phyloP scores from a whole-genome alignment of 2,888 invertebrate genomes.

The Mimachlamys varia region DNA sequence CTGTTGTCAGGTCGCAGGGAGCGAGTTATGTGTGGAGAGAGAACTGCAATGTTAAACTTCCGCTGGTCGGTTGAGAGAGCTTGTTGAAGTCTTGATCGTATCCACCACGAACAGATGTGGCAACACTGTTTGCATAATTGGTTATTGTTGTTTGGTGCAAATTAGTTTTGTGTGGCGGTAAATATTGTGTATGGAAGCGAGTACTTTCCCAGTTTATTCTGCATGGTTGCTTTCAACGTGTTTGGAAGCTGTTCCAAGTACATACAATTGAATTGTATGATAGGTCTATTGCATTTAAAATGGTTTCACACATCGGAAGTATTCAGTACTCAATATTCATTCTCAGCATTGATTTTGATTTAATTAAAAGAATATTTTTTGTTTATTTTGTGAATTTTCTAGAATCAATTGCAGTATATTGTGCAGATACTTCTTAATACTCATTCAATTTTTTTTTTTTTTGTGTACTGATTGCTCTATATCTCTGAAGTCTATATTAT shows the following conservation, averaged over 20 bases:
- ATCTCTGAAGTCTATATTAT: too few species aligned
- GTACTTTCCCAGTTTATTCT: neutral
- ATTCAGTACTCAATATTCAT: neutral
- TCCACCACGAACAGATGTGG: neutral
- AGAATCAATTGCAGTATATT: neutral
- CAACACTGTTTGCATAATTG: neutral
- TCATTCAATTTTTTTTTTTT: neutral
- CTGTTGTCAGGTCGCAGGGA: neutral
- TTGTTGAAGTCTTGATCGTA: neutral
- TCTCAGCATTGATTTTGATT: neutral
- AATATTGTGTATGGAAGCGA: conserved; percentile 19
- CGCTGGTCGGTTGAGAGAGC: conserved; percentile 18
- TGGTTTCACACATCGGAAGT: conserved; percentile 23
- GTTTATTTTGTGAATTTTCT: neutral
- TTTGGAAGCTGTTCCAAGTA: neutral
- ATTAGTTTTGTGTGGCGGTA: neutral
- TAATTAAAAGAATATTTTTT: neutral
- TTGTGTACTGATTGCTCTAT: too few species aligned
- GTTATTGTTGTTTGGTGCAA: neutral
- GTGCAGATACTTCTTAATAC: neutral
- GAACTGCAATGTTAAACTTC: neutral
- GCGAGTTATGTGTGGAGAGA: neutral
- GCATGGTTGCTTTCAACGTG: neutral
- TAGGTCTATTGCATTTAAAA: neutral
- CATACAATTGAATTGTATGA: neutral